Evolutionary conservation across 1,140 invertebrate species (phyloP).

Genomic region (Solenopsis fugax): DNA sequence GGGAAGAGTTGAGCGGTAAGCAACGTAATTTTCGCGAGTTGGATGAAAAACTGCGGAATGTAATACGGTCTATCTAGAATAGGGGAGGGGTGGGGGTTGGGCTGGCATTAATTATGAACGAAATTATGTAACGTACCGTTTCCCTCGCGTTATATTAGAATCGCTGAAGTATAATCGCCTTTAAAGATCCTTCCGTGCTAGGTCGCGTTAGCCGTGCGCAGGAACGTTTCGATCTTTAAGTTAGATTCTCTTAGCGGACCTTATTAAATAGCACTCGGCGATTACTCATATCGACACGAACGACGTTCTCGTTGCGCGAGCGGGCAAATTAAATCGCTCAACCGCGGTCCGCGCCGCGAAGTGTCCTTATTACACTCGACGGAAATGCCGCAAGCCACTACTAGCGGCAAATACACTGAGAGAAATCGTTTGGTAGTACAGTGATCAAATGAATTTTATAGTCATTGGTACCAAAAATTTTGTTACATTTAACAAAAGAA

Average conservation of each 20-base stretch:
- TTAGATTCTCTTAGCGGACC: background rate
- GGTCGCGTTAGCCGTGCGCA: background rate
- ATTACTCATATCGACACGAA: background rate
- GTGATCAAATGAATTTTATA: too few species aligned
- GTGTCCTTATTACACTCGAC: constrained; percentile 6
- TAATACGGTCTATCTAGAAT: background rate
- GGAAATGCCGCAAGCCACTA: background rate
- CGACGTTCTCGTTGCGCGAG: background rate
- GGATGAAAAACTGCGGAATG: background rate
- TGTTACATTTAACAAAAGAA: too few species aligned
- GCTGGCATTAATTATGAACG: background rate
- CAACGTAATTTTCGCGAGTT: constrained; percentile 12
- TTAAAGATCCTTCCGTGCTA: constrained; percentile 3
- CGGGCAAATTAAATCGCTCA: constrained; percentile 19
- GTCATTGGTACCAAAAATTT: too few species aligned
- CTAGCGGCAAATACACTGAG: background rate
- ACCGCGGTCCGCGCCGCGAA: background rate
- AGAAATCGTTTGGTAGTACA: too few species aligned
- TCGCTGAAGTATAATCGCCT: constrained; percentile 17
- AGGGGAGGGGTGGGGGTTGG: background rate
- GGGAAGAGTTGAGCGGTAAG: background rate
- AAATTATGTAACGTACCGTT: background rate
- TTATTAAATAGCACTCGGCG: background rate
- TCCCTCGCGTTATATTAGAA: constrained; percentile 2
- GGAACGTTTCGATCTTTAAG: background rate